phyloP scores from a whole-genome alignment of 2,797 vertebrate species.

The Columba guinea region DNA sequence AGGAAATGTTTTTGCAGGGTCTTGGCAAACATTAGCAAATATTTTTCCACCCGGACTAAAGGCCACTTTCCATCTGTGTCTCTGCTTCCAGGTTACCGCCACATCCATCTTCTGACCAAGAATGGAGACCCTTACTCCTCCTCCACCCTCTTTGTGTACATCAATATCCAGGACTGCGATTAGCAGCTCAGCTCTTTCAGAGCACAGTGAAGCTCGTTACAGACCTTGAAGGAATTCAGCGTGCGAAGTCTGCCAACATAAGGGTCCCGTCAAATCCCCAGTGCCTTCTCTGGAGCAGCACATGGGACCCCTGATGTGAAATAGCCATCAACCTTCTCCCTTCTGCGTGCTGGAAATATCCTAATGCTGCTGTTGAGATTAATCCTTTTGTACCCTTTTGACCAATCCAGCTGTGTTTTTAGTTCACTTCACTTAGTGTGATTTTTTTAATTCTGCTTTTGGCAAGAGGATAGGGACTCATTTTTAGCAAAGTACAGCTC shows the following conservation, averaged over 20 bases:
- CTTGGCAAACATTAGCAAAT: not conserved
- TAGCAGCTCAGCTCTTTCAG: slow-evolving; percentile 36
- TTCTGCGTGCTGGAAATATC: slow-evolving; percentile 12
- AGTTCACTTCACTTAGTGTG: not conserved
- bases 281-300: slow-evolving; percentile 19
- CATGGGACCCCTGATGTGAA: not conserved
- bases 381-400: not conserved
- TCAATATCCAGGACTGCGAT: slow-evolving; percentile 76
- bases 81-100: slow-evolving; percentile 87
- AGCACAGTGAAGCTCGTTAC: not conserved
- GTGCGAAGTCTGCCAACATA: not conserved
- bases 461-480: not conserved
- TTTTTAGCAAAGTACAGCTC: not conserved
- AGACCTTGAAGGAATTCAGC: not conserved
- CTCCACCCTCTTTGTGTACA: slow-evolving; percentile 88
- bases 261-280: not conserved
- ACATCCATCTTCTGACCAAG: slow-evolving; percentile 90
- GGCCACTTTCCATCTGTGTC: not conserved
- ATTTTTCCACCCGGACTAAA: not conserved
- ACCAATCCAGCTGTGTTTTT: slow-evolving; percentile 38
- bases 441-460: not conserved
- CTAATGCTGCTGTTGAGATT: slow-evolving; percentile 34
- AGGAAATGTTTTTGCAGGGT: not conserved
- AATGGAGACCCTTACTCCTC: slow-evolving; percentile 84
- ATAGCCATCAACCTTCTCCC: not conserved